Base-by-base conservation (phyloP, 2,888 invertebrate genomes). In the Phaedon cochleariae region DNA sequence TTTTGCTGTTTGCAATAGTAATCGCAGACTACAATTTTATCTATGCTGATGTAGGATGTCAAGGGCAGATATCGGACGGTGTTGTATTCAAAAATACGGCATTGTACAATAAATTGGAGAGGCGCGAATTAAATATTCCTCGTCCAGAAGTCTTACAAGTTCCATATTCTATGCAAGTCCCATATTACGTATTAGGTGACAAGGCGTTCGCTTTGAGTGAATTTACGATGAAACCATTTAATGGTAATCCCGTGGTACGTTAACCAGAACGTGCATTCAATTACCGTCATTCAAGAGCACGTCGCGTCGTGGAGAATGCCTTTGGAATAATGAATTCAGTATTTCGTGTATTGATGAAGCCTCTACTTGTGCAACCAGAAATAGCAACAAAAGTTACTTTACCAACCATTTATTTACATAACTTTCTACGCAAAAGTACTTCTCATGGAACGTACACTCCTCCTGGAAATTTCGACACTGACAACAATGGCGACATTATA, bases 11-110 rank as follows among this genome's bases (percentile, higher is more conserved):
- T 53, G 81, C 76, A 22, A 48, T 81, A 51, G 81, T 78, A 10
- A 80, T 83, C 74, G 80, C 80, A 21, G 69, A 82, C 63, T 83
- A 81, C 62, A 76, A 76, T 3, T 80, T 81, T 70, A 63, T 75
- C 9, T 77, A 70, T 68, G 75, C 80, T 9, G 76, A 80, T 71
- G 72, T 77, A 29, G 80, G 80, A 2, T 70, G 74, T 31, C 76
- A 78, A 68, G 79, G 81, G 10, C 46, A 75, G 61, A 74, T 78
- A 52, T 76, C 72, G 17, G 80, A 81, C 67, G 76, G 78, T 21
- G 79, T 76, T 12, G 70, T 78, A 26, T 77, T 77, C 17, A 59
- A 69, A n/a, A 10, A 34, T 53, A 53, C 53, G 17, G 1, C 34
- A 6, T 53, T 53, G 7, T 53, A 31, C n/a, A 17, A 53, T 10